Evolutionary conservation across 1,140 invertebrate genomes (phyloP), one percentile per base, ranked within the genome.

Genomic region (Neoseiulus cucumeris): DNA sequence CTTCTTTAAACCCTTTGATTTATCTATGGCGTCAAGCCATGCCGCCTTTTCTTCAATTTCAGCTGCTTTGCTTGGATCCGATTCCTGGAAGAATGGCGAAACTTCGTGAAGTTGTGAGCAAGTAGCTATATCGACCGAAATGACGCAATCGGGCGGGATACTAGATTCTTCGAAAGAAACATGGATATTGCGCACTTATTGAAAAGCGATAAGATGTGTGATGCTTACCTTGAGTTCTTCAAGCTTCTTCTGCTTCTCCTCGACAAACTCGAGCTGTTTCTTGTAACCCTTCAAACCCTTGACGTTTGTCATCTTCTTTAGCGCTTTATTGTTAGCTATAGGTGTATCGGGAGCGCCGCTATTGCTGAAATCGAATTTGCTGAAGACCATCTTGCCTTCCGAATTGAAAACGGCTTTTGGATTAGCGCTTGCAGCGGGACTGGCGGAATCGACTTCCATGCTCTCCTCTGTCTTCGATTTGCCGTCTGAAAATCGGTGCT

Each of bases 321-420:
- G 51, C 25, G 51, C 51, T 17, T 59, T 25, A 25, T 59, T 59
- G 51, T 59, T 25, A 25, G 33, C 33, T 29, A 25, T 33, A n/a
- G 51, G 51, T 5, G 51, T 17, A 59, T 75, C 71, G 44, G 75
- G 79, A n/a, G 77, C 77, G 0, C 78, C 79, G 64, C 81, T 75
- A 66, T 82, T 80, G 29, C 82, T 80, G 74, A 88, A 87, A 70
- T 88, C 85, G 79, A 89, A 87, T 76, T 87, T 87, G 64, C 84
- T 87, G 73, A 86, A 89, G 9, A 88, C 85, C 74, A 89, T 81
- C 76, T 86, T 85, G 12, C 84, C 85, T 69, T 86, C 82, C 67
- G 80, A 84, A 73, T 87, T 87, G 69, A 83, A 86, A 30, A 87
- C 78, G 42, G 83, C 84, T 74, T 86, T 85, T 39, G 72, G 9